Evolutionary conservation across 2,113 vertebrate species (phyloP).

Genomic region (Phocoena sinus): DNA sequence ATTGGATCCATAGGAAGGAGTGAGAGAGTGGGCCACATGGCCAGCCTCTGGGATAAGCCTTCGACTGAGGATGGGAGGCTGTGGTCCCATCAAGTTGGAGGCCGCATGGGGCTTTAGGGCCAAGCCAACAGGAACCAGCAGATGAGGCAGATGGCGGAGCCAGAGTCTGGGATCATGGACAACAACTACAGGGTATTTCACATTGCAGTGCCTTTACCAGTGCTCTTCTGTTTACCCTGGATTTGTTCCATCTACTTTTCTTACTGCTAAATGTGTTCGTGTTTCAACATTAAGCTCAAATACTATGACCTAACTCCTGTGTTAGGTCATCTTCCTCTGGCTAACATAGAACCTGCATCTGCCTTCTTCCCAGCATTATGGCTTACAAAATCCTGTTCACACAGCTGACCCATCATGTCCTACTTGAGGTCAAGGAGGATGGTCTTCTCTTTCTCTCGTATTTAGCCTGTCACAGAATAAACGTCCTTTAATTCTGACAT

Average conservation of each 20-base stretch:
- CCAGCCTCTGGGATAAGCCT: not conserved
- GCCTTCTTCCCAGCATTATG: not conserved
- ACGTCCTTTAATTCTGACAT: not conserved
- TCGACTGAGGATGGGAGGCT: no score
- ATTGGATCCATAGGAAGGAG: not conserved
- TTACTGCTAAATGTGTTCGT: not conserved
- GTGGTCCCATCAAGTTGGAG: not conserved
- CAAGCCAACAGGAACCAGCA: no score
- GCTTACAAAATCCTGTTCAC: not conserved
- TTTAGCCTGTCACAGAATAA: not conserved
- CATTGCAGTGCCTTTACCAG: fast-evolving
- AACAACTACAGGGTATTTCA: not conserved
- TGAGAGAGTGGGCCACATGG: not conserved
- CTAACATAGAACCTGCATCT: not conserved
- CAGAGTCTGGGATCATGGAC: not conserved
- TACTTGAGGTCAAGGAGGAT: not conserved
- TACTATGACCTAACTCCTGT: not conserved
- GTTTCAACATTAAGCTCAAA: not conserved
- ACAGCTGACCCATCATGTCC: not conserved
- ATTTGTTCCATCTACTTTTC: not conserved
- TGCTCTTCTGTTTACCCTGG: no score
- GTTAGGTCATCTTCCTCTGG: not conserved
- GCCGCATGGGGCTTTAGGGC: fast-evolving
- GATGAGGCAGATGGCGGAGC: no score
- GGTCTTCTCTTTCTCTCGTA: not conserved